Percentiles rank a stretch among this genome's conserved stretches.
These are phyloP conservation scores for Caenorhabditis zanzibari DNA, from an alignment of 2,888 invertebrate genomes.

Conservation along the genomic window DNA sequence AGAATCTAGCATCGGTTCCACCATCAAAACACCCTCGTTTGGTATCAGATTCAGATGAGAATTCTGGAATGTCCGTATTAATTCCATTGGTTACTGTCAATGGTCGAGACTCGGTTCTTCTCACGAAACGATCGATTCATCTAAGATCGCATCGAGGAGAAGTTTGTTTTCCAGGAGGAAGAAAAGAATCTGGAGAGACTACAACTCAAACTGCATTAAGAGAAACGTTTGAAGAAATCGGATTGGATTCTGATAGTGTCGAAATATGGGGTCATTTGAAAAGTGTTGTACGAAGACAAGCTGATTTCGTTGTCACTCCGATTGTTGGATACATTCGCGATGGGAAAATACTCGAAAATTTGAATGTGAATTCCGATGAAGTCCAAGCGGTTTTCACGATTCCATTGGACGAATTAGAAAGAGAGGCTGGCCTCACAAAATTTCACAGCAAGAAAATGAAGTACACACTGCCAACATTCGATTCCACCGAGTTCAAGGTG, in stretches of 20 bases:
- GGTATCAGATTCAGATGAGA: constrained; percentile 41
- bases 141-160: constrained; percentile 79
- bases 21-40: constrained; percentile 58
- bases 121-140: constrained; percentile 76
- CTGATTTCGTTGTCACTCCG: constrained; percentile 70
- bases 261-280: constrained; percentile 73
- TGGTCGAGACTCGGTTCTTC: constrained; percentile 60
- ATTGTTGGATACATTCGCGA: constrained; percentile 68
- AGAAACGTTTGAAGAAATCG: constrained; percentile 79
- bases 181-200: constrained; percentile 75
- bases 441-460: constrained; percentile 66
- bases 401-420: constrained; percentile 71
- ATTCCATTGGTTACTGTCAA: constrained; percentile 70
- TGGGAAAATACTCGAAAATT: constrained; percentile 41
- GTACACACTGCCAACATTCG: constrained; percentile 73
- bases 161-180: constrained; percentile 81
- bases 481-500: constrained; percentile 59
- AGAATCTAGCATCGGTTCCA: constrained; percentile 34
- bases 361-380: constrained; percentile 57
- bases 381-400: constrained; percentile 72
- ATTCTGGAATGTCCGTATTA: constrained; percentile 66
- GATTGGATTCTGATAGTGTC: constrained; percentile 64
- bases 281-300: constrained; percentile 66
- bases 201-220: constrained; percentile 75
- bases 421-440: constrained; percentile 67